Percentiles rank a stretch among this genome's conserved stretches.
Conservation (phyloP, 2,888 invertebrate species). For the Eupithecia inturbata region DNA sequence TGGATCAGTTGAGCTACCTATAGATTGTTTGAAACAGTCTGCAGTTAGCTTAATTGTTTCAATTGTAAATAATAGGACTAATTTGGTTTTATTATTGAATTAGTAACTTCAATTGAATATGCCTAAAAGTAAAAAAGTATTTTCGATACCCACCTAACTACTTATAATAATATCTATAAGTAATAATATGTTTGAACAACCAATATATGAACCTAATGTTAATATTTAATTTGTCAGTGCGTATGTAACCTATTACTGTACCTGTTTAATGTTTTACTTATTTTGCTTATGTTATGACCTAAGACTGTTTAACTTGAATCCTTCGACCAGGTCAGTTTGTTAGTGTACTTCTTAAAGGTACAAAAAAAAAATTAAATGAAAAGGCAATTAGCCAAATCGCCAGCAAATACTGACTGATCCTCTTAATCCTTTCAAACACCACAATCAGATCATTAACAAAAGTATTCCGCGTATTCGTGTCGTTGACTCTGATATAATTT, state of each 20-base stretch:
- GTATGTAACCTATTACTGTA: background rate
- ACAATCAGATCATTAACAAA: constrained; percentile 55
- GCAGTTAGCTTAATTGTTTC: too few species aligned
- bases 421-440: constrained; percentile 29
- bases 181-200: background rate
- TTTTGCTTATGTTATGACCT: too few species aligned
- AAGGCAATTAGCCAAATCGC: background rate
- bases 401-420: background rate
- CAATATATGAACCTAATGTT: too few species aligned
- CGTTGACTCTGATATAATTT: constrained; percentile 45
- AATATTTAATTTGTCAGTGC: background rate
- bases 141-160: background rate
- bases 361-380: background rate
- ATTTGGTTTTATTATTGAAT: too few species aligned
- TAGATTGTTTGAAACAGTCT: too few species aligned
- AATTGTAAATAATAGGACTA: too few species aligned
- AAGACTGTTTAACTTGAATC: background rate
- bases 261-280: too few species aligned
- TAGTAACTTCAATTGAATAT: too few species aligned
- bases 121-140: background rate
- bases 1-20: too few species aligned
- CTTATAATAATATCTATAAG: background rate
- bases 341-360: background rate
- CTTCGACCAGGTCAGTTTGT: background rate
- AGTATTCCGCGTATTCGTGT: constrained; percentile 45